phyloP scores from a whole-genome alignment of 2,113 vertebrate species.

The Pholis gunnellus region DNA sequence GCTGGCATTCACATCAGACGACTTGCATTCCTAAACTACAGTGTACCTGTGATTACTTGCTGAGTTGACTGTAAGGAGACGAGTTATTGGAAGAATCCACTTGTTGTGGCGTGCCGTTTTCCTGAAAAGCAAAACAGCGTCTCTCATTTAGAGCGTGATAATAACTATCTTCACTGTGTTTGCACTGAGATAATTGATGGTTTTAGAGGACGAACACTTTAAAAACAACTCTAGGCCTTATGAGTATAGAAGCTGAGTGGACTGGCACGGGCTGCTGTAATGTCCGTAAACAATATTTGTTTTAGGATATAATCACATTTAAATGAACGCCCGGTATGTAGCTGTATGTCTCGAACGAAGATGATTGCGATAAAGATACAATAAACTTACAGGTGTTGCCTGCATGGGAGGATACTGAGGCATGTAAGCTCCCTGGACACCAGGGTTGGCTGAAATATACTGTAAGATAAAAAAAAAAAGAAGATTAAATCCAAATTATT shows the following conservation, averaged over 20 bases:
- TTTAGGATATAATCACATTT: conserved; percentile 10
- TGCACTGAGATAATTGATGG: conserved; percentile 58
- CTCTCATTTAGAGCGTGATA: conserved; percentile 53
- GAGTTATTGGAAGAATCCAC: conserved; percentile 97
- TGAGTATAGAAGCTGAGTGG: conserved; percentile 30
- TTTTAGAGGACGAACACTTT: conserved; percentile 41
- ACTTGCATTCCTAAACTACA: not conserved
- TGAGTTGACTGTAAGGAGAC: conserved; percentile 96
- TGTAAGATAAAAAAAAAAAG: conserved; percentile 66
- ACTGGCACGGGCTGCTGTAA: not conserved
- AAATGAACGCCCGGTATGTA: conserved; percentile 14
- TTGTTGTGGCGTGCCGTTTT: conserved; percentile 92
- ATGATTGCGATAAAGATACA: not conserved
- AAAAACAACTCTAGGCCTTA: conserved; percentile 33
- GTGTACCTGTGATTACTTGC: conserved; percentile 95
- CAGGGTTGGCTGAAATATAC: conserved; percentile 96
- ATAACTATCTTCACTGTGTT: conserved; percentile 45
- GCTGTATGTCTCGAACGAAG: conserved; percentile 7
- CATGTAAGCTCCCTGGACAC: conserved; percentile 97
- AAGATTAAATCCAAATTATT: not conserved
- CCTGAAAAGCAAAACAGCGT: conserved; percentile 83
- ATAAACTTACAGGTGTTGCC: conserved; percentile 88
- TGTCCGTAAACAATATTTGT: conserved; percentile 38
- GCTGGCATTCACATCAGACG: not conserved
- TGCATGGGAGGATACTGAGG: conserved; percentile 95